A percentile compares a stretch with the other conserved stretches of the same genome.
Evolutionary conservation across 2,113 vertebrate genomes (phyloP).

Genomic region (Eupsittula cactorum): DNA sequence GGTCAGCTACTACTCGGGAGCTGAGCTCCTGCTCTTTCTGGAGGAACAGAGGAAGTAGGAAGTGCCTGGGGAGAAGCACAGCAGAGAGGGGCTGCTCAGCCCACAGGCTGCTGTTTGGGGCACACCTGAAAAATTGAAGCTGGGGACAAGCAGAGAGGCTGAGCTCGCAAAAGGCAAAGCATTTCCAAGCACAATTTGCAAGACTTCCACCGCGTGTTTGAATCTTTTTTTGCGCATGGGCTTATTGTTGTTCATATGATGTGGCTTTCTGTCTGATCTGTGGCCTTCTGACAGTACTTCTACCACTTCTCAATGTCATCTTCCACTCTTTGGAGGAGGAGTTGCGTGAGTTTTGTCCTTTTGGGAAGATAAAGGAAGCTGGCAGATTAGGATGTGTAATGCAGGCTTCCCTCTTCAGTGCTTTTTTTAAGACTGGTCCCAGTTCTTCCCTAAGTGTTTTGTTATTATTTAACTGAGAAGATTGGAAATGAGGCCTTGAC

Average conservation of each 20-base stretch:
- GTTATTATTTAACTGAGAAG: not conserved
- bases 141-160: not conserved
- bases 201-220: not conserved
- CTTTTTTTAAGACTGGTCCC: not conserved
- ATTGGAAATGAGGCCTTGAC: not conserved
- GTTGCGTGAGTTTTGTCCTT: not conserved
- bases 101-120: not conserved
- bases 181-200: not conserved
- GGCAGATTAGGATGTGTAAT: not conserved
- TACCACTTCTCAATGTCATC: not conserved
- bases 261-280: not conserved
- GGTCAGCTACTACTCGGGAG: not conserved
- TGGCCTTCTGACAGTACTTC: not conserved
- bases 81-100: rapidly evolving
- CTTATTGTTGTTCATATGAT: not conserved
- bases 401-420: not conserved
- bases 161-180: not conserved
- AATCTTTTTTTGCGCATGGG: not conserved
- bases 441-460: not conserved
- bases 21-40: not conserved
- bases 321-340: not conserved
- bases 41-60: not conserved
- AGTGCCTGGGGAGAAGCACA: not conserved
- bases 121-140: not conserved
- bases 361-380: not conserved